Base-by-base conservation (phyloP, 2,888 invertebrate species). In the Choristoneura rosaceana region DNA sequence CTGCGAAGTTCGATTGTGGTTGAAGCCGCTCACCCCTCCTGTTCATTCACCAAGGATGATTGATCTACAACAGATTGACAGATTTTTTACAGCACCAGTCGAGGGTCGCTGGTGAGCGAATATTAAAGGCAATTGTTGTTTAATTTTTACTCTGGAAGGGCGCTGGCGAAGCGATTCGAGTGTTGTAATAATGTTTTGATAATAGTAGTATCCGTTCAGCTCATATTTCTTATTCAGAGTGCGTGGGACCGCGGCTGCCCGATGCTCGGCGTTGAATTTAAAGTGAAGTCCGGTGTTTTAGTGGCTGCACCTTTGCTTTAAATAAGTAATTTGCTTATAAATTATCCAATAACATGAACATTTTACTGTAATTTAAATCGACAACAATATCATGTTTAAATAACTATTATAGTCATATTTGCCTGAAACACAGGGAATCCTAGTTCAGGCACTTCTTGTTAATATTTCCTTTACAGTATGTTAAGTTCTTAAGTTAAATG, bases 41-140 rank as follows among this genome's bases (percentile, higher is more conserved):
- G 75, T 76, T 87, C 82, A 90, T 92, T 92, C 91, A 91, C 82
- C 84, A 84, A 85, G 89, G 86, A 93, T 94, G 94, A 94, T 94
- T 94, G 94, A 94, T 94, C 93, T 91, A 89, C 90, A 82, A 90
- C 87, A 89, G 94, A 94, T 94, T 93, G 94, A 94, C 94, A 93
- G 94, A 85, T 93, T 93, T 93, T 91, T 93, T 91, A 87, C 86
- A 85, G 88, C 89, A 91, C 90, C 91, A 89, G 87, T 83, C 84
- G 84, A 87, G 88, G 90, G 89, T 89, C 82, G 84, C 87, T 87
- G 85, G 88, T 86, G 82, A 90, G 89, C 89, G 91, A 92, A 90
- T 93, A 93, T 93, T 93, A 93, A 93, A 93, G 93, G 93, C 94
- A 93, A 94, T 94, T 94, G 94, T 94, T 93, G 93, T 93, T 93